Evolutionary conservation across 2,888 invertebrate species (phyloP).

Genomic region (Nebria salina): DNA sequence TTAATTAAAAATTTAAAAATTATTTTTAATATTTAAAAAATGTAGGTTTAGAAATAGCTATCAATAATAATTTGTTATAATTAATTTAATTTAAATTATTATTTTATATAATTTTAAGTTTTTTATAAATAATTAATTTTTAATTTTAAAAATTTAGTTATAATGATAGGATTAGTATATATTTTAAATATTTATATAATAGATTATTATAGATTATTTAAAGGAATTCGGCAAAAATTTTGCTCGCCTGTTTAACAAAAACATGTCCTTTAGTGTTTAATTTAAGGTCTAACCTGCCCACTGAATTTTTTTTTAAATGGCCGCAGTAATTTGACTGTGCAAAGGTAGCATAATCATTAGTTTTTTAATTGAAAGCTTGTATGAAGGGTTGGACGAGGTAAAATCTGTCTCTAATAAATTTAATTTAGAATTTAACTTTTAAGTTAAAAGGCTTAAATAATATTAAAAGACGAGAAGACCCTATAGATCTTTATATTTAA

Average conservation of each 20-base stretch:
- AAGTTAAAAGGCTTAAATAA: slow-evolving; percentile 53
- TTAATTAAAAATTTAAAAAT: slow-evolving; percentile 67
- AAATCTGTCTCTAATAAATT: slow-evolving; percentile 69
- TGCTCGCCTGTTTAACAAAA: slow-evolving; percentile 82
- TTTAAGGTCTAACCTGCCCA: slow-evolving; percentile 78
- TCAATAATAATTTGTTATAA: slow-evolving; percentile 62
- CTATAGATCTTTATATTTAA: slow-evolving; percentile 74
- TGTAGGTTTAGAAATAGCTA: slow-evolving; percentile 70
- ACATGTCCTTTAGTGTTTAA: slow-evolving; percentile 74
- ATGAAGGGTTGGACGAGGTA: slow-evolving; percentile 79
- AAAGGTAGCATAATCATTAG: slow-evolving; percentile 85
- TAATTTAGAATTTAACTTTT: slow-evolving; percentile 67
- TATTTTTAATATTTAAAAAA: slow-evolving; percentile 59
- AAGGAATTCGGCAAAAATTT: slow-evolving; percentile 73
- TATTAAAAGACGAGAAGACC: slow-evolving; percentile 80
- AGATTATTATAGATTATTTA: slow-evolving; percentile 62
- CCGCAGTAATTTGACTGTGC: slow-evolving; percentile 69
- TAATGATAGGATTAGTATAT: slow-evolving; percentile 60
- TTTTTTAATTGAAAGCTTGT: slow-evolving; percentile 81
- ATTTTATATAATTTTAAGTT: slow-evolving; percentile 61
- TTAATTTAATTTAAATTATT: slow-evolving; percentile 65
- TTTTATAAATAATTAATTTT: slow-evolving; percentile 61
- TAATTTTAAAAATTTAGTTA: slow-evolving; percentile 62
- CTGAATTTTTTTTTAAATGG: slow-evolving; percentile 67
- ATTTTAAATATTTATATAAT: slow-evolving; percentile 54